Conservation (phyloP, 2,113 vertebrate genomes). For the Sprattus sprattus region DNA sequence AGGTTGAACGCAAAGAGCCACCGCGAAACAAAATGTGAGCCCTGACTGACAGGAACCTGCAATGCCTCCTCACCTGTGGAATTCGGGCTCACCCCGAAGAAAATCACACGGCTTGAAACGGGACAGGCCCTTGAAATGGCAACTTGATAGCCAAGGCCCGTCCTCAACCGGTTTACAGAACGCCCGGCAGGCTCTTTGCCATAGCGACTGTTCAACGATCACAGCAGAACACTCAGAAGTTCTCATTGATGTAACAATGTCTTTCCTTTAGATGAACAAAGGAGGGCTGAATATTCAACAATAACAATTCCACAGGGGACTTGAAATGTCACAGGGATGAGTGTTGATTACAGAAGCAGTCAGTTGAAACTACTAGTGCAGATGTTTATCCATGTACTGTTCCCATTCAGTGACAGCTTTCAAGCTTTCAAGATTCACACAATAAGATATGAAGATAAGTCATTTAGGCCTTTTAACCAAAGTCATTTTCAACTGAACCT, state of each 20-base stretch:
- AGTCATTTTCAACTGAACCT: too few relatives aligned
- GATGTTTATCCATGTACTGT: background rate
- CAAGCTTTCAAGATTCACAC: background rate
- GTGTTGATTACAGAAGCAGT: background rate
- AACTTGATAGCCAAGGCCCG: background rate
- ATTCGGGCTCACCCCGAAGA: background rate
- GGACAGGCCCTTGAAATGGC: background rate
- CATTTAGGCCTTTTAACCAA: too few relatives aligned
- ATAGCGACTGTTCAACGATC: background rate
- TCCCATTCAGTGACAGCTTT: background rate
- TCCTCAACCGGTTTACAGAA: background rate
- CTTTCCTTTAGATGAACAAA: background rate
- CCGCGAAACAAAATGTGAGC: background rate
- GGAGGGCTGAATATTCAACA: background rate
- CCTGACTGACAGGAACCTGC: too few relatives aligned
- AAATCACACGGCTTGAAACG: background rate
- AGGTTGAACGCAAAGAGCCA: too few relatives aligned
- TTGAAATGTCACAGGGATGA: background rate
- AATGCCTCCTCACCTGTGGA: background rate
- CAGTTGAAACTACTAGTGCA: background rate
- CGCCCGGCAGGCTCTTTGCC: background rate
- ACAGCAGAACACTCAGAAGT: background rate
- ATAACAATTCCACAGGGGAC: background rate
- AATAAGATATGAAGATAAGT: too few relatives aligned
- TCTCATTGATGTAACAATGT: background rate